phyloP scores from a whole-genome alignment of 2,113 vertebrate genomes.

The Nothocercus nigrocapillus region DNA sequence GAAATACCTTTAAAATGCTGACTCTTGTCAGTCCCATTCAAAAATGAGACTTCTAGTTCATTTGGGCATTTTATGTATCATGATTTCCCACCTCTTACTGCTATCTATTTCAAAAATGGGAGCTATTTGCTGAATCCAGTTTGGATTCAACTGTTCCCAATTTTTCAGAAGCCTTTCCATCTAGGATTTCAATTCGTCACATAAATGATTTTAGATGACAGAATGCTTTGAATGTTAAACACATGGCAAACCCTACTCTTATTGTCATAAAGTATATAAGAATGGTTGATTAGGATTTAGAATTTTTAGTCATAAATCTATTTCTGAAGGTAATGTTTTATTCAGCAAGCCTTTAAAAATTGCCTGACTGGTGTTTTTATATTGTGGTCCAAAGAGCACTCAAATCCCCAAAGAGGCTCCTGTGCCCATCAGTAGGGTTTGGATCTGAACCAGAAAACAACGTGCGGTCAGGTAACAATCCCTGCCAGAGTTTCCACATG shows the following conservation, averaged over 20 bases:
- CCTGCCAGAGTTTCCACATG: background rate
- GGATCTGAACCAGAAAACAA: conserved; percentile 2
- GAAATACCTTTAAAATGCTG: background rate
- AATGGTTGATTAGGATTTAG: background rate
- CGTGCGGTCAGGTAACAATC: background rate
- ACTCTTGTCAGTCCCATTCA: background rate
- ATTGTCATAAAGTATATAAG: background rate
- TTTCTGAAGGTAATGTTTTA: conserved; percentile 1
- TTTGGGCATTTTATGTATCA: background rate
- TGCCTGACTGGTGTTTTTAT: background rate
- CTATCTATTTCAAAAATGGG: background rate
- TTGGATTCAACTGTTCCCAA: background rate
- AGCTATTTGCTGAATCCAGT: background rate
- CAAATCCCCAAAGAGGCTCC: background rate
- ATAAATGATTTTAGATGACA: background rate
- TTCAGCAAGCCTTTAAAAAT: background rate
- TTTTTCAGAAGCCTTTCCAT: background rate
- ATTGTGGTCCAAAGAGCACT: background rate
- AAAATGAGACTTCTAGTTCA: background rate
- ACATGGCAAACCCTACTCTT: background rate
- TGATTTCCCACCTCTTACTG: background rate
- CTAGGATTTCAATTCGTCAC: background rate
- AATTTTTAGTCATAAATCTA: background rate
- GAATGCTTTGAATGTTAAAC: background rate
- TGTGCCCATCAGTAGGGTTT: background rate